phyloP scores from a whole-genome alignment of 2,797 vertebrate genomes.

The Peromyscus nudipes region DNA sequence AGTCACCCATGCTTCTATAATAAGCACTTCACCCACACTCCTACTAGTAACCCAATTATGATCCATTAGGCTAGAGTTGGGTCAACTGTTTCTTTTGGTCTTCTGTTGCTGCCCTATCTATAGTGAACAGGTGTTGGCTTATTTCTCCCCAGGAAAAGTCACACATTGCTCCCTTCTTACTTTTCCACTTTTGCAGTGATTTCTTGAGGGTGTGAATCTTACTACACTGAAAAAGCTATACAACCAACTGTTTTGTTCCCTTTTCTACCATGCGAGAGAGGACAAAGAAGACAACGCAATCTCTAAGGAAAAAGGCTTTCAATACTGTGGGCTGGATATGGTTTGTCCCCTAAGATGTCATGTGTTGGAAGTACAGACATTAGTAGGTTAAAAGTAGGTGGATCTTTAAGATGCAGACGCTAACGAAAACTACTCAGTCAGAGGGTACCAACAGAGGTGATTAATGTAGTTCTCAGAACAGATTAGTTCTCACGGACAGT shows the following conservation, averaged over 20 bases:
- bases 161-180: background rate
- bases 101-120: background rate
- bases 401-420: background rate
- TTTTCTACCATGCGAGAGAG: background rate
- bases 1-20: background rate
- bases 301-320: background rate
- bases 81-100: background rate
- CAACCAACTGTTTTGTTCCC: background rate
- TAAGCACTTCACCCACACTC: background rate
- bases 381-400: background rate
- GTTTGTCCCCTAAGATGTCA: background rate
- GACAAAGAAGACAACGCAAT: background rate
- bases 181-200: background rate
- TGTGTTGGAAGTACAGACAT: background rate
- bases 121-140: background rate
- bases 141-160: background rate
- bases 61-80: background rate
- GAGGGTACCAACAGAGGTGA: background rate
- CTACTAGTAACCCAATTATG: background rate
- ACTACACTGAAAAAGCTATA: background rate
- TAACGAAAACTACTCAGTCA: background rate
- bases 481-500: background rate
- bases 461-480: background rate
- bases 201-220: background rate
- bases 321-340: background rate